These are phyloP conservation scores for Gyrodactylus bullatarudis DNA, from an alignment of 1,140 invertebrate species.

Conservation along the genomic window DNA sequence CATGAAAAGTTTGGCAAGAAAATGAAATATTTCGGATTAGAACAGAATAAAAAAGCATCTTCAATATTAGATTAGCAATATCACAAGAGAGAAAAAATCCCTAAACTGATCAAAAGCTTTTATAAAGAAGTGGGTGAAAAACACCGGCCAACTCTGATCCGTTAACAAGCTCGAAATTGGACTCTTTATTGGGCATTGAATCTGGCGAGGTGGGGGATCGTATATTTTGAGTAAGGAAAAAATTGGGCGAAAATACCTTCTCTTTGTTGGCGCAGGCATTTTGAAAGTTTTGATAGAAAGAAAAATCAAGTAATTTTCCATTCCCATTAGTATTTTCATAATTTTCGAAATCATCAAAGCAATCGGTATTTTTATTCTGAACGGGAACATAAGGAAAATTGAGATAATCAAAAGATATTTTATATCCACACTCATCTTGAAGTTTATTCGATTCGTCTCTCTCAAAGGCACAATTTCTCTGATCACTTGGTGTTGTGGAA, in stretches of 20 bases:
- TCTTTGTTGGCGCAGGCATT: too few relatives aligned
- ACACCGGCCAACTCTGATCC: not conserved
- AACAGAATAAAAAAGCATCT: too few relatives aligned
- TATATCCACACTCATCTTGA: not conserved
- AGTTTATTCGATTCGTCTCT: not conserved
- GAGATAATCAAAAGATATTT: not conserved
- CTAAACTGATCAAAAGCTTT: too few relatives aligned
- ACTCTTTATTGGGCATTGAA: not conserved
- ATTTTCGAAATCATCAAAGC: not conserved
- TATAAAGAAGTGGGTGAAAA: not conserved
- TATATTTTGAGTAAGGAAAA: not conserved
- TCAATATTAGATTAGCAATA: too few relatives aligned
- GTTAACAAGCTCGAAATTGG: not conserved
- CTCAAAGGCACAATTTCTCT: not conserved
- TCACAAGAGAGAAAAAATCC: too few relatives aligned
- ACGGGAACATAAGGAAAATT: not conserved
- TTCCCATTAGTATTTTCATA: not conserved
- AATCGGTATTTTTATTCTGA: not conserved
- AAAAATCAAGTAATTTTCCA: not conserved
- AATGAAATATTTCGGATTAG: too few relatives aligned
- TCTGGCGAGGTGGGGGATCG: not conserved
- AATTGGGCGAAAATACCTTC: not conserved
- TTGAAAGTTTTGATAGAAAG: not conserved
- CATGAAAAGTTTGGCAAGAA: too few relatives aligned
- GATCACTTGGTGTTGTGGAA: not conserved